These are phyloP conservation scores for Callimorpha dominula DNA, from an alignment of 2,888 invertebrate species.

Conservation along the genomic window DNA sequence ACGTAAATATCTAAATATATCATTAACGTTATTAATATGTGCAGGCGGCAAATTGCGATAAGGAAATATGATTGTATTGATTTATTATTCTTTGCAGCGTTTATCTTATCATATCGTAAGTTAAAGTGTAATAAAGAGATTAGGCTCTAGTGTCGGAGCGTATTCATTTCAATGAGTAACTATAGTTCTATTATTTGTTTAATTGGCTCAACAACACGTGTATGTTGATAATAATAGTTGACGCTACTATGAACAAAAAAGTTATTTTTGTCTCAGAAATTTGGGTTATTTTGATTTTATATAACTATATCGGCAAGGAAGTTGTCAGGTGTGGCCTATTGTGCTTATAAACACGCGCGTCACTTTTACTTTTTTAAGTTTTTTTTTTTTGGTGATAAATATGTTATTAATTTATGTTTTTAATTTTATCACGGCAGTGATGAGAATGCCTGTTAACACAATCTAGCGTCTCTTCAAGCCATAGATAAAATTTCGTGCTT, in stretches of 20 bases:
- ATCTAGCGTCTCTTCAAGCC: too few species aligned
- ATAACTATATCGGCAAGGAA: too few species aligned
- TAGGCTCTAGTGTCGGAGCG: slow-evolving; percentile 11
- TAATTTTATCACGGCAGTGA: too few species aligned
- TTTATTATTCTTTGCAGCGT: slow-evolving; percentile 3
- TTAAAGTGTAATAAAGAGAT: slow-evolving; percentile 28
- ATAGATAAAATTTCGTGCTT: too few species aligned
- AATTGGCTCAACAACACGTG: not conserved
- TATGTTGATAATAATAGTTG: not conserved
- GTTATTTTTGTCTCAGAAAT: not conserved
- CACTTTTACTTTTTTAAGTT: too few species aligned
- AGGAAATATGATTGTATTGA: slow-evolving; percentile 6
- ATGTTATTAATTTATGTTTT: too few species aligned
- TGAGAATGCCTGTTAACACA: too few species aligned
- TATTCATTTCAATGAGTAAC: slow-evolving; percentile 5
- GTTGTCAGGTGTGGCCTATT: too few species aligned
- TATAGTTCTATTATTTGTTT: not conserved
- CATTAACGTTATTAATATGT: slow-evolving; percentile 2
- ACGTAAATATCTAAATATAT: not conserved
- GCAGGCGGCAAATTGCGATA: slow-evolving; percentile 7
- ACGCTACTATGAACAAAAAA: not conserved
- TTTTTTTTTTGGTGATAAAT: too few species aligned
- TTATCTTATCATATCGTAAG: slow-evolving; percentile 27
- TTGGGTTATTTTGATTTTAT: too few species aligned
- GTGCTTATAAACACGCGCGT: too few species aligned